Conservation (phyloP, 1,140 invertebrate species). For the Pogonomyrmex californicus region DNA sequence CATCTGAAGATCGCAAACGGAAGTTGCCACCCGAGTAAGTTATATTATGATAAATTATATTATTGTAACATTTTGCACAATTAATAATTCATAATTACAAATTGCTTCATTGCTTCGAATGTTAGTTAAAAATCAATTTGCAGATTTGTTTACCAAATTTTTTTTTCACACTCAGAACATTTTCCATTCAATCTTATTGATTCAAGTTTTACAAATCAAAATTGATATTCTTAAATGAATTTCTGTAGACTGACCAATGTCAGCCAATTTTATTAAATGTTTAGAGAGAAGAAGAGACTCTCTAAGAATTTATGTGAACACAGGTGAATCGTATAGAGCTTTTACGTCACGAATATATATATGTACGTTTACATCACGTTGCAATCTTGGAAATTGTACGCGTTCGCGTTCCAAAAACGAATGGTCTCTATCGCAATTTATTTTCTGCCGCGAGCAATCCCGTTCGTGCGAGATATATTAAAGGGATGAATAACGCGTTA, state of each 20-base stretch:
- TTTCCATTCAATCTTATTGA: neutral
- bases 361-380: neutral
- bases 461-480: conserved; percentile 60
- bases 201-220: neutral
- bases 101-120: neutral
- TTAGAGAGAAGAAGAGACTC: neutral
- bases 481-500: conserved; percentile 60
- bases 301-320: neutral
- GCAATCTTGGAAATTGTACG: conserved; percentile 19
- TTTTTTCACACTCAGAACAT: neutral
- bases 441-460: conserved; percentile 44
- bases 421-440: conserved; percentile 35
- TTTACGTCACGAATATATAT: neutral
- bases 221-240: neutral
- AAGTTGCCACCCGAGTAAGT: conserved; percentile 77
- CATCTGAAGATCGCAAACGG: conserved; percentile 70
- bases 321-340: neutral
- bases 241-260: neutral
- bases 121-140: neutral
- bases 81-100: neutral
- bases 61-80: neutral
- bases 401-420: conserved; percentile 21
- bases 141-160: neutral
- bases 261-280: neutral
- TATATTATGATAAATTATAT: neutral